Conservation (phyloP, 2,113 vertebrate species). For the Pseudolaguvia tuberculata region DNA sequence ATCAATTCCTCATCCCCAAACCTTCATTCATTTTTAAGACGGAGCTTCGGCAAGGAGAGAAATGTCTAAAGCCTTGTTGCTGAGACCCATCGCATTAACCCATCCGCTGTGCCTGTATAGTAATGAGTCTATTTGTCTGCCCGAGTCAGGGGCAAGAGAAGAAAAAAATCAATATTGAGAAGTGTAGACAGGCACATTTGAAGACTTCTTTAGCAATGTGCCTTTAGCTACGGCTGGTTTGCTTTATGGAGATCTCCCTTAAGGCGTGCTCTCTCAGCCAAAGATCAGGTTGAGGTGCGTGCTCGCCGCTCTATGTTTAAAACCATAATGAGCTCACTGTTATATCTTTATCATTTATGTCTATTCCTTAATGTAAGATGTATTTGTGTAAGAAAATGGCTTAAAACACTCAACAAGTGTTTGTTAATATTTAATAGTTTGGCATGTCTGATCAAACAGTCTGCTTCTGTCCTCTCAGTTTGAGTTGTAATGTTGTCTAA, state of each 20-base stretch:
- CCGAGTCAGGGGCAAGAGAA: conserved; percentile 10
- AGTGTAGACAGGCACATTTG: conserved; percentile 25
- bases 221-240: conserved; percentile 13
- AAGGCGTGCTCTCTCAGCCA: not conserved
- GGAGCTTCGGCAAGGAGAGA: conserved; percentile 40
- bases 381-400: conserved; percentile 48
- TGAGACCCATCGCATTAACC: conserved; percentile 25
- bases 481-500: conserved; percentile 4
- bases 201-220: conserved; percentile 32
- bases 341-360: conserved; percentile 1
- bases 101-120: conserved; percentile 15
- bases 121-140: conserved; percentile 45
- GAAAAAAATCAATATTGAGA: conserved; percentile 41
- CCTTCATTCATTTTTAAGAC: conserved; percentile 51
- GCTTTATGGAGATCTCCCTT: conserved; percentile 5
- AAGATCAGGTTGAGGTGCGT: conserved; percentile 4
- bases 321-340: conserved; percentile 9
- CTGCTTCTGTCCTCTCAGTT: conserved; percentile 15
- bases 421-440: conserved; percentile 58
- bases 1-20: conserved; percentile 54
- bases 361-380: not conserved
- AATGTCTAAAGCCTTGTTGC: conserved; percentile 36
- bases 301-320: not conserved
- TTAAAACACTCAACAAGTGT: conserved; percentile 49
- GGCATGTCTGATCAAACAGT: conserved; percentile 49